Evolutionary conservation across 2,888 invertebrate species (phyloP).

Genomic region (Pachycephus smyrnensis): DNA sequence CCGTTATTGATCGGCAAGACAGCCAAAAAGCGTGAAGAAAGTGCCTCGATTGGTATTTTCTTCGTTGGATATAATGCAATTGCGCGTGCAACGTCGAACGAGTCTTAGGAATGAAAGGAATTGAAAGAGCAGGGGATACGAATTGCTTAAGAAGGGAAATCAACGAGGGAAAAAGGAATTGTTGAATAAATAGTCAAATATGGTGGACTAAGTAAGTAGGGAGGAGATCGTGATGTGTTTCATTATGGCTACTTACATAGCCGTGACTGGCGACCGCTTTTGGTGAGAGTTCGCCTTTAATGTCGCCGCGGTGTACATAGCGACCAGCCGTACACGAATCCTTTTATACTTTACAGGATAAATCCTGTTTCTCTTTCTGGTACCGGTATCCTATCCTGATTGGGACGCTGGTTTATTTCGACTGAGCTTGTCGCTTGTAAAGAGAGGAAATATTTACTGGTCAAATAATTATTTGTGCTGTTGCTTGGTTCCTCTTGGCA

Average conservation of each 20-base stretch:
- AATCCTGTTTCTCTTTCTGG: not conserved
- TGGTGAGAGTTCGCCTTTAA: not conserved
- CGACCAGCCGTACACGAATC: not conserved
- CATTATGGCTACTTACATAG: conserved; percentile 5
- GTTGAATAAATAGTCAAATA: conserved; percentile 7
- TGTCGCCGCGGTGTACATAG: not conserved
- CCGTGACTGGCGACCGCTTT: not conserved
- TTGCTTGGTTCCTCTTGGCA: not conserved
- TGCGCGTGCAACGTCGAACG: not conserved
- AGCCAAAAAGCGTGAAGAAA: not conserved
- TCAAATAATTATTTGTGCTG: not conserved
- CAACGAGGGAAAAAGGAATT: not conserved
- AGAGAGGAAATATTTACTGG: not conserved
- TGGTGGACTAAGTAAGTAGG: not conserved
- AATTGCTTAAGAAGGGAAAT: not conserved
- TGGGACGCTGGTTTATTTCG: not conserved
- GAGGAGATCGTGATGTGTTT: conserved; percentile 5
- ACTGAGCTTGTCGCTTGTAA: not conserved
- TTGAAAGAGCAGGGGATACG: not conserved
- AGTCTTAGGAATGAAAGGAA: not conserved
- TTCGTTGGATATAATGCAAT: not conserved
- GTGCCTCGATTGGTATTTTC: not conserved
- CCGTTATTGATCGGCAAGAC: not conserved
- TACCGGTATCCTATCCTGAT: not conserved
- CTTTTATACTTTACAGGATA: not conserved